Base-by-base conservation (phyloP, 2,113 vertebrate genomes). In the Anser brachyrhynchus region DNA sequence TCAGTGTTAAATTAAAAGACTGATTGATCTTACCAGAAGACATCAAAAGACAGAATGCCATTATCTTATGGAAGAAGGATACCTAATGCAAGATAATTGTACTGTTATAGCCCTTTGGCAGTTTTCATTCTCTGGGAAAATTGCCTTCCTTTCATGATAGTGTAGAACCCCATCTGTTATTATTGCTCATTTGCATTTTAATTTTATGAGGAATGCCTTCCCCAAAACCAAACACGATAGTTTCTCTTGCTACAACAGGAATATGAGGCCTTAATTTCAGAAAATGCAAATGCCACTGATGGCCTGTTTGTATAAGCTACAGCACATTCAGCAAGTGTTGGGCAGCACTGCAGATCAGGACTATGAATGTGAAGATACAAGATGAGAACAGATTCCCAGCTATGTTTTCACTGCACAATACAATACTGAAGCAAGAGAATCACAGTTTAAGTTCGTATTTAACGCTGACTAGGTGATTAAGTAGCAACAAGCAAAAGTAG, bases 111-210 rank as follows among this genome's bases (percentile, higher is more conserved):
- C 39, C 74, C 61, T 84, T 91, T 54, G 37, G 55, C 75, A 72
- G 33, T 65, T 91, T 67, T 72, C 54, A 61, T 84, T 84, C 62
- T n/a, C 33, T 61, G 37, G 43, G 64, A 84, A 93, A 92, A 85
- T 20, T 79, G 57, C 28, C 37, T 87, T 91, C 23, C 37, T 90
- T 88, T 88, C 57, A 66, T 35, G 31, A 75, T 51, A 52, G 11
- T 64, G 19, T 64, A 87, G 52, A 77, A 87, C 10, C 22, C 31
- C 52, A 85, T 78, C 57, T 87, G 71, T 64, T 90, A 67, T 78
- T 88, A 82, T 16, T 83, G 62, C 35, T 90, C n/a, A 82, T 82
- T 58, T 89, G 37, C 78, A 87, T 92, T 67, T 93, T 87, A 84
- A 84, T 77, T 88, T 90, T 71, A 84, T 51, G 52, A 88, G 74